Conservation (phyloP, 2,113 vertebrate genomes). For the Oreochromis spilurus region DNA sequence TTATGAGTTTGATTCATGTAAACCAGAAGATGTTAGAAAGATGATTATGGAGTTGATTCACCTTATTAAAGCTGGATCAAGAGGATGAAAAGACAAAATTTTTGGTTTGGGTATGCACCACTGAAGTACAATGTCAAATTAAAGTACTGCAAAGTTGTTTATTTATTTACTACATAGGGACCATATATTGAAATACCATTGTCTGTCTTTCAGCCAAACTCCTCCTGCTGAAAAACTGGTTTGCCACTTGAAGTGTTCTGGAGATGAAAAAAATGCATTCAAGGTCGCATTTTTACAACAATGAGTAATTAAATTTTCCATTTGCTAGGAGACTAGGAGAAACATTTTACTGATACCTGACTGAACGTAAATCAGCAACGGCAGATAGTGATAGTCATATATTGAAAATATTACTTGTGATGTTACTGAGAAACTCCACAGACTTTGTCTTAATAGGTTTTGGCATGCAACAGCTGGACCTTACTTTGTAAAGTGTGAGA, state of each 20-base stretch:
- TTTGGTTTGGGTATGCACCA: not conserved
- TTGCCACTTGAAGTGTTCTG: not conserved
- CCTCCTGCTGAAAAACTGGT: not conserved
- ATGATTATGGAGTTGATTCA: not conserved
- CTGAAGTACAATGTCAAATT: not conserved
- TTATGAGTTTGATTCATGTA: not conserved
- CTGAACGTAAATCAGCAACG: not conserved
- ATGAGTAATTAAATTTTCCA: not conserved
- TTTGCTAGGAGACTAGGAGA: not conserved
- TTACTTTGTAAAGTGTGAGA: not conserved
- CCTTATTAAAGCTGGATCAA: rapidly evolving
- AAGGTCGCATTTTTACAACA: not conserved
- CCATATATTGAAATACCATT: not conserved
- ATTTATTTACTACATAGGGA: not conserved
- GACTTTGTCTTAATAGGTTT: not conserved
- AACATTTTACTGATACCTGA: not conserved
- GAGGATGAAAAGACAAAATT: not conserved
- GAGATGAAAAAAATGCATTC: not conserved
- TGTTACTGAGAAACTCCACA: not conserved
- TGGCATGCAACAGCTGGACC: rapidly evolving
- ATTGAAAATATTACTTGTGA: not conserved
- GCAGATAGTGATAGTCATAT: not conserved
- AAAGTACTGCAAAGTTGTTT: not conserved
- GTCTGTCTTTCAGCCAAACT: not conserved
- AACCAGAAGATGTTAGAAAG: not conserved